phyloP scores from a whole-genome alignment of 2,888 invertebrate genomes.

The Drosophila neotestacea region DNA sequence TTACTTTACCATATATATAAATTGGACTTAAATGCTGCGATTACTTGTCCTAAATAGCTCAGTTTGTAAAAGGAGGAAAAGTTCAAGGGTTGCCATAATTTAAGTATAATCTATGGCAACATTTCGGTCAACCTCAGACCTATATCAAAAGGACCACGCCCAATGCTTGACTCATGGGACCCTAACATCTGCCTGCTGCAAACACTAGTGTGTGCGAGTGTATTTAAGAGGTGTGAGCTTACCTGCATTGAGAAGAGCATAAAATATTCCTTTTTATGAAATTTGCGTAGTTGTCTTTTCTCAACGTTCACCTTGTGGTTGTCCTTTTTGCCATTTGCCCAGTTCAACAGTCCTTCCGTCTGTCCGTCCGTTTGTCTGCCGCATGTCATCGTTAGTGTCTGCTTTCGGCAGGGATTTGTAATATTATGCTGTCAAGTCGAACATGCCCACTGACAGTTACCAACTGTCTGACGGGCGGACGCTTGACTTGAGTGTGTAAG shows the following conservation, averaged over 20 bases:
- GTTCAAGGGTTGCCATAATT: slow-evolving; percentile 12
- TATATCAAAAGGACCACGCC: slow-evolving; percentile 30
- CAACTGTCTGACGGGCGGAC: slow-evolving; percentile 71
- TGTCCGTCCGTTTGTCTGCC: slow-evolving; percentile 35
- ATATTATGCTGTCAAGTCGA: slow-evolving; percentile 82
- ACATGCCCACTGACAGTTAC: slow-evolving; percentile 79
- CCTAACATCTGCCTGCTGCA: slow-evolving; percentile 28
- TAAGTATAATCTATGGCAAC: slow-evolving; percentile 29
- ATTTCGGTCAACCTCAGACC: slow-evolving; percentile 43
- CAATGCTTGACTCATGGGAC: slow-evolving; percentile 23
- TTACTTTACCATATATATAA: neutral
- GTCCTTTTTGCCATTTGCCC: slow-evolving; percentile 65
- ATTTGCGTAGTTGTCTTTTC: slow-evolving; percentile 46
- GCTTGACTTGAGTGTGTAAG: slow-evolving; percentile 76
- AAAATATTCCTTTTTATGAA: slow-evolving; percentile 47
- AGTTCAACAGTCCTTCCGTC: slow-evolving; percentile 10
- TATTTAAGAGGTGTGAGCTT: slow-evolving; percentile 18
- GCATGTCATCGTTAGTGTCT: slow-evolving; percentile 79
- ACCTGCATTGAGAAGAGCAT: slow-evolving; percentile 41
- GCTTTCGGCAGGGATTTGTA: slow-evolving; percentile 83
- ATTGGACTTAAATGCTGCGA: neutral
- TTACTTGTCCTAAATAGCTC: neutral
- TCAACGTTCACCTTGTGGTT: slow-evolving; percentile 52
- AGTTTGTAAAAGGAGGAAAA: neutral
- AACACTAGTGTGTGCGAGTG: slow-evolving; percentile 1